A percentile compares a stretch with the other conserved stretches of the same genome.
These are phyloP conservation scores for Brachypterus glaber DNA, from an alignment of 2,888 invertebrate genomes.

Conservation along the genomic window DNA sequence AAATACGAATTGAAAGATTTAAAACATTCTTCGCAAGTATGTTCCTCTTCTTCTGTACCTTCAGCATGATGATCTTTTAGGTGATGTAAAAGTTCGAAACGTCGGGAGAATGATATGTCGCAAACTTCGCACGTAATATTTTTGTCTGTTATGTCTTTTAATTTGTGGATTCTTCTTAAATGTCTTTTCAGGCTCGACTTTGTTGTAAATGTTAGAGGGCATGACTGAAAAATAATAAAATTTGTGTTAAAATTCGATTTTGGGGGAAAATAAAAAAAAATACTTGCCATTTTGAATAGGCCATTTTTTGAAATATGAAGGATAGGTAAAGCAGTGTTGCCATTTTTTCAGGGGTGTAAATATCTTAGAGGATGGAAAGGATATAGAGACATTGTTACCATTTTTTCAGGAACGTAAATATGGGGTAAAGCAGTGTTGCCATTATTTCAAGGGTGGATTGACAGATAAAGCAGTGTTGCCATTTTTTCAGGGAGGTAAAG, in stretches of 20 bases:
- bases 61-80: not conserved
- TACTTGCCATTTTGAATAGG: too few relatives aligned
- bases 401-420: too few relatives aligned
- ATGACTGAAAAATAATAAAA: not conserved
- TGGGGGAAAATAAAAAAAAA: not conserved
- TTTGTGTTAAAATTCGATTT: not conserved
- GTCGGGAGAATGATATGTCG: not conserved
- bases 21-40: not conserved
- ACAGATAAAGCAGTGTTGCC: too few relatives aligned
- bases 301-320: not conserved
- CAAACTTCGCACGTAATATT: not conserved
- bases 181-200: not conserved
- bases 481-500: too few relatives aligned
- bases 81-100: not conserved
- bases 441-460: too few relatives aligned
- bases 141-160: not conserved
- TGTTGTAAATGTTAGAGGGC: not conserved
- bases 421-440: too few relatives aligned
- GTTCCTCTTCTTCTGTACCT: not conserved
- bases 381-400: too few relatives aligned
- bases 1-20: not conserved
- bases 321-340: too few relatives aligned
- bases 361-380: too few relatives aligned
- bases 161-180: not conserved
- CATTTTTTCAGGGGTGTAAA: too few relatives aligned